A percentile compares a stretch with the other conserved stretches of the same genome.
Conservation (phyloP, 2,797 vertebrate species). For the Anguilla marmorata region DNA sequence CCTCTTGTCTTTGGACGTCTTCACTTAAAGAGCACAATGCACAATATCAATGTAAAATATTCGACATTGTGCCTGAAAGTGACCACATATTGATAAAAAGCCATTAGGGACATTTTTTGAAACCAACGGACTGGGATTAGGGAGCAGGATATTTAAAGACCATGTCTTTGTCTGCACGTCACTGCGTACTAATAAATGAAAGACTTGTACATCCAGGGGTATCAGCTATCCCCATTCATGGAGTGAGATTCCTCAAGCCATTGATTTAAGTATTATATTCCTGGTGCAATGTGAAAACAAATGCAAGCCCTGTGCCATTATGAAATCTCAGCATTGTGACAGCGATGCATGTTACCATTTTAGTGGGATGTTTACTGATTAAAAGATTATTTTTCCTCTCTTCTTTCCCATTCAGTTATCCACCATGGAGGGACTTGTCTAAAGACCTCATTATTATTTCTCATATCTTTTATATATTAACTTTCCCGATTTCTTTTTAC, state of each 20-base stretch:
- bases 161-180: slow-evolving; percentile 31
- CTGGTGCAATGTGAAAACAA: background rate
- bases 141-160: slow-evolving; percentile 39
- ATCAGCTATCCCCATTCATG: background rate
- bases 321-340: background rate
- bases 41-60: slow-evolving; percentile 1
- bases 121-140: slow-evolving; percentile 38
- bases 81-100: background rate
- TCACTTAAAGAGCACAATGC: background rate
- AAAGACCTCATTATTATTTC: slow-evolving; percentile 46
- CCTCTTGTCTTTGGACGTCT: slow-evolving; percentile 46
- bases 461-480: slow-evolving; percentile 13
- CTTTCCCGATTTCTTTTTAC: slow-evolving; percentile 37
- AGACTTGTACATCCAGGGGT: background rate
- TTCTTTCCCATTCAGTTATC: slow-evolving; percentile 58
- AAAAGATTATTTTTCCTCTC: background rate
- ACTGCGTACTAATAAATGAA: background rate
- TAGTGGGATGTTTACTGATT: slow-evolving; percentile 6
- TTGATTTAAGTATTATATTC: slow-evolving; percentile 4
- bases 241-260: background rate
- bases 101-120: slow-evolving; percentile 45
- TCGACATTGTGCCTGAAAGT: background rate
- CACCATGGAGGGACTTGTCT: slow-evolving; percentile 58
- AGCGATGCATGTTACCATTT: slow-evolving; percentile 1
- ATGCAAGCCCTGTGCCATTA: background rate